Conservation (phyloP, 2,888 invertebrate species). For the Cacoxenus indagator region DNA sequence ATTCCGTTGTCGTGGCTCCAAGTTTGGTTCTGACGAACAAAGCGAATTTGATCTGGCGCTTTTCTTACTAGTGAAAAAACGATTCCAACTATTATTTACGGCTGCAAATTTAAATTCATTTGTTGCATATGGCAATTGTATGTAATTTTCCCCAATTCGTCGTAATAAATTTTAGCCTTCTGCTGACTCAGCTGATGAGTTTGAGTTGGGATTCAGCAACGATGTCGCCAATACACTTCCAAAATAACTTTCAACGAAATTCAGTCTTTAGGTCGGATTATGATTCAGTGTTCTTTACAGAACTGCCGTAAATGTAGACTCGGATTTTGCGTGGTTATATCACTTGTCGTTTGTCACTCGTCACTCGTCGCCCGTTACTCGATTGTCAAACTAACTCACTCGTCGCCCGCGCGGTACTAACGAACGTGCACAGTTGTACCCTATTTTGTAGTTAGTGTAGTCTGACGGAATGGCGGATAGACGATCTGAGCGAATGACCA, state of each 20-base stretch:
- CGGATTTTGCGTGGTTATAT: background rate
- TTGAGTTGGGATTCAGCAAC: too few species aligned
- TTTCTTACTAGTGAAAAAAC: too few species aligned
- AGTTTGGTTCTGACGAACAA: slow-evolving; percentile 11
- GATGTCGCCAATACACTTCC: too few species aligned
- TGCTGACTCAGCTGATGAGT: too few species aligned
- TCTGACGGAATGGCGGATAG: background rate
- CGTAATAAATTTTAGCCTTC: too few species aligned
- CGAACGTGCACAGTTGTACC: slow-evolving; percentile 56
- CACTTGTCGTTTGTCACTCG: background rate
- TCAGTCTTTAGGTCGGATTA: too few species aligned
- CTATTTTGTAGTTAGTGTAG: slow-evolving; percentile 58
- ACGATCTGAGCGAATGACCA: background rate
- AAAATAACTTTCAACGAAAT: too few species aligned
- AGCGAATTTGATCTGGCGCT: background rate
- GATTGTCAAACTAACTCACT: slow-evolving; percentile 33
- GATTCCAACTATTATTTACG: too few species aligned
- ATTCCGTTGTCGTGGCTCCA: slow-evolving; percentile 25
- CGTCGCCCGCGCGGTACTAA: slow-evolving; percentile 55
- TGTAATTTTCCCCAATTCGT: too few species aligned
- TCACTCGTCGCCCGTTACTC: background rate
- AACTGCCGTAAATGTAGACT: background rate
- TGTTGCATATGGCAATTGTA: too few species aligned
- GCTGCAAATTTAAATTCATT: too few species aligned
- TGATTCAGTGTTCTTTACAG: background rate